phyloP scores from a whole-genome alignment of 2,888 invertebrate genomes.

The Cyclophora punctaria region DNA sequence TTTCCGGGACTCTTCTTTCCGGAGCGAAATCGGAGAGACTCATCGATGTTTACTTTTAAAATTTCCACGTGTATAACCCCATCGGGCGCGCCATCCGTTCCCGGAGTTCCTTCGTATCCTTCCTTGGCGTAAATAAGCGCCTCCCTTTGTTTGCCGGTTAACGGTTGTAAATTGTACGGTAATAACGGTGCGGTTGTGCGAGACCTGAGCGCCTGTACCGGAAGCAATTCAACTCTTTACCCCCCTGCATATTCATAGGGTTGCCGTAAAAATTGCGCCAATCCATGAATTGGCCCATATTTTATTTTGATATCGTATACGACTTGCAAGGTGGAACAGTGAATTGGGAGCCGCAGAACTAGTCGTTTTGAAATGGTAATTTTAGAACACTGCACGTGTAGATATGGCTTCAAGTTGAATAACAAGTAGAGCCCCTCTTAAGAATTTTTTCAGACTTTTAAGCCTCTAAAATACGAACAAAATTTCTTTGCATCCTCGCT shows the following conservation, averaged over 20 bases:
- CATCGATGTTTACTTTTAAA: slow-evolving; percentile 39
- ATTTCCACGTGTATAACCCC: slow-evolving; percentile 25
- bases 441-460: too few species aligned
- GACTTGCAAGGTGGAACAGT: slow-evolving; percentile 8
- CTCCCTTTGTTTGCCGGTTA: slow-evolving; percentile 50
- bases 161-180: slow-evolving; percentile 53
- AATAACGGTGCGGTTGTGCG: slow-evolving; percentile 40
- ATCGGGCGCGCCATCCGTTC: slow-evolving; percentile 29
- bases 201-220: slow-evolving; percentile 29
- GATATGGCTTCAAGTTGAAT: not conserved
- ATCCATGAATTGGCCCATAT: slow-evolving; percentile 20
- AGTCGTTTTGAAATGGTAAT: slow-evolving; percentile 7
- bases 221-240: slow-evolving; percentile 41
- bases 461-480: too few species aligned
- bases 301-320: slow-evolving; percentile 16
- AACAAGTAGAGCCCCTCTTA: too few species aligned
- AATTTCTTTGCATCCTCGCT: not conserved
- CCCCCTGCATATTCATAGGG: slow-evolving; percentile 42
- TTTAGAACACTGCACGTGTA: not conserved
- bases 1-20: slow-evolving; percentile 19
- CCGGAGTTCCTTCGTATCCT: slow-evolving; percentile 36
- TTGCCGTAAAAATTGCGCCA: slow-evolving; percentile 33
- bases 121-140: slow-evolving; percentile 41
- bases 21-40: slow-evolving; percentile 26
- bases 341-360: too few species aligned